Conservation (phyloP, 2,113 vertebrate species). For the Hippolais icterina region DNA sequence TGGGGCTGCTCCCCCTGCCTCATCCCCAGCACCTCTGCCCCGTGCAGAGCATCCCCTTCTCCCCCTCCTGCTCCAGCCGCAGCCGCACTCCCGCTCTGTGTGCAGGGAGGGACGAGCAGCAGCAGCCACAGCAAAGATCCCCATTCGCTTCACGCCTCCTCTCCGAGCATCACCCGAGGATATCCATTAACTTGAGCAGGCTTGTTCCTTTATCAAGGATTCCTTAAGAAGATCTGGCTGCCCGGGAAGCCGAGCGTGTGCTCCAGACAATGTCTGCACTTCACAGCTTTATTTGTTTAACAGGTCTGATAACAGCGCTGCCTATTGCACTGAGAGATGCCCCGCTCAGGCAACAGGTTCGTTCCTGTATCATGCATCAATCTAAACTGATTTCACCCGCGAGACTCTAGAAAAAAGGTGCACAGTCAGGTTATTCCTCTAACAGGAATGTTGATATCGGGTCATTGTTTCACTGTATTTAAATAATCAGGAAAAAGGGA, state of each 20-base stretch:
- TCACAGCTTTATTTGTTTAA: slow-evolving; percentile 57
- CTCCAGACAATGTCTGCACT: slow-evolving; percentile 42
- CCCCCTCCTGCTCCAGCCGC: not conserved
- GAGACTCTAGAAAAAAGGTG: not conserved
- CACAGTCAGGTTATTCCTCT: slow-evolving; percentile 9
- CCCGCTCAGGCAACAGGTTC: slow-evolving; percentile 4
- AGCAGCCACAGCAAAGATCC: not conserved
- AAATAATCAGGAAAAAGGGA: not conserved
- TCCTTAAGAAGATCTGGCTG: slow-evolving; percentile 25
- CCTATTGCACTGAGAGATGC: not conserved
- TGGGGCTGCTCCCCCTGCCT: not conserved
- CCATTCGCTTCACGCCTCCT: not conserved
- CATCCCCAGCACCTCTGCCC: not conserved
- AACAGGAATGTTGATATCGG: slow-evolving; percentile 7
- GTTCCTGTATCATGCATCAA: not conserved
- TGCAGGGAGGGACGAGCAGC: not conserved
- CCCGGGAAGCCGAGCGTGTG: not conserved
- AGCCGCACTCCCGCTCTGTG: not conserved
- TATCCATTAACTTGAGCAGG: not conserved
- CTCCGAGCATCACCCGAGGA: not conserved
- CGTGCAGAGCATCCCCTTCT: not conserved
- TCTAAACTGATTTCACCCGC: slow-evolving; percentile 38
- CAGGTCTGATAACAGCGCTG: slow-evolving; percentile 57
- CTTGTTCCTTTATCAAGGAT: slow-evolving; percentile 47
- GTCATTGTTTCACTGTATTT: slow-evolving; percentile 33